Percentiles rank a stretch among this genome's conserved stretches.
These are phyloP conservation scores for Clusia tigrina DNA, from an alignment of 2,888 invertebrate genomes.

Conservation along the genomic window DNA sequence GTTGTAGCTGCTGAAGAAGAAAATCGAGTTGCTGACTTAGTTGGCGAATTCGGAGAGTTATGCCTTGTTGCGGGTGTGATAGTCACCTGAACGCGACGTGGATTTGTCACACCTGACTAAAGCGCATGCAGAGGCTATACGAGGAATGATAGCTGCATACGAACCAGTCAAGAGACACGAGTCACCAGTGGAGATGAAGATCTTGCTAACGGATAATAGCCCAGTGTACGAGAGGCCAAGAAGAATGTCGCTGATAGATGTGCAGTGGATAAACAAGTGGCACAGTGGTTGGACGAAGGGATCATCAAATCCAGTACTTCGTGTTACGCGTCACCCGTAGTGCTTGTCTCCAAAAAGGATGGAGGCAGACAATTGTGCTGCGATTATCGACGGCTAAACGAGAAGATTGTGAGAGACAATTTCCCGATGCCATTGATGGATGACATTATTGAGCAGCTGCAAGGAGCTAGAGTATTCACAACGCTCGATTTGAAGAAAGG, in stretches of 20 bases:
- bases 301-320: conserved; percentile 10
- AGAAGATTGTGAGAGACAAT: conserved; percentile 21
- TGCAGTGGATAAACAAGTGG: conserved; percentile 20
- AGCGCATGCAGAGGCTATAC: neutral
- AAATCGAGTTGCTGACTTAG: conserved; percentile 3
- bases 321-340: conserved; percentile 26
- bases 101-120: conserved; percentile 14
- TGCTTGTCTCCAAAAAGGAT: conserved; percentile 24
- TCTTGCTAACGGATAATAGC: conserved; percentile 15
- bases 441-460: conserved; percentile 19
- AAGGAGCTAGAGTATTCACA: conserved; percentile 27
- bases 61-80: conserved; percentile 11
- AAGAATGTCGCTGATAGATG: conserved; percentile 18
- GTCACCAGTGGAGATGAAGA: no score
- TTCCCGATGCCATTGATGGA: conserved; percentile 13
- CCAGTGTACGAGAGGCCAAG: conserved; percentile 23
- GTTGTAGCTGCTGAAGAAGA: no score
- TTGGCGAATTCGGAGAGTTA: conserved; percentile 16
- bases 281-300: conserved; percentile 15
- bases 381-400: conserved; percentile 26
- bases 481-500: conserved; percentile 32
- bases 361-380: conserved; percentile 23
- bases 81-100: neutral
- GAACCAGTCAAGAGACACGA: no score
- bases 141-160: conserved; percentile 11